Base-by-base conservation (phyloP, 2,797 vertebrate genomes). In the Myripristis murdjan region DNA sequence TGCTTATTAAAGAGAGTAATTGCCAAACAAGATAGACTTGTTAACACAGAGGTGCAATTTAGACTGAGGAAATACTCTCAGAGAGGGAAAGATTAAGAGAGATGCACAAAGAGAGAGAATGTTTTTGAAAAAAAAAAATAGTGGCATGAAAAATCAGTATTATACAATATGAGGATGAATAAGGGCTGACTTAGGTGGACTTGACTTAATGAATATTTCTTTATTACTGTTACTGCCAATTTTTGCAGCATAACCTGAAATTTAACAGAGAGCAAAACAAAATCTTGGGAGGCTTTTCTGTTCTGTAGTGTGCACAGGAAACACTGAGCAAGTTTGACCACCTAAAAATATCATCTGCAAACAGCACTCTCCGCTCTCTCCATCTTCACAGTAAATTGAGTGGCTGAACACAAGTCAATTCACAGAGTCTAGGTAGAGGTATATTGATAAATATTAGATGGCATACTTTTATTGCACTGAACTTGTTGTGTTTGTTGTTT, bases 1-100 rank as follows among this genome's bases (percentile, higher is more conserved):
- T 92, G 89, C 90, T 93, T 91, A 90, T 93, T 95, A 95, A 95
- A 92, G 85, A 89, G 79, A 91, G 87, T 91, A 92, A 95, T 90
- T 92, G 91, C 89, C 66, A 76, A 76, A 89, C 84, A 89, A 90
- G 77, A 80, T 83, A 88, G 78, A 87, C 90, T 82, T 85, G 92
- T 91, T 84, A 67, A 28, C 54, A 76, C 79, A 91, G 90, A 89
- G 89, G 70, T 90, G 87, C 89, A 93, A 83, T 87, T 82, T 67
- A 81, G 64, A 73, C 39, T 33, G 63, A 73, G 57, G 66, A 78
- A 57, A 82, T 73, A 71, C 56, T 63, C 54, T 46, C 12, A 52
- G 23, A 24, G 61, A 52, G 22, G 60, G 37, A 55, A 37, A 49
- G 44, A 28, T 7, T 16, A 6, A n/a, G 18, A 35, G 15, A 39